A percentile compares a stretch with the other conserved stretches of the same genome.
phyloP scores from a whole-genome alignment of 2,113 vertebrate species.

The Indicator indicator region DNA sequence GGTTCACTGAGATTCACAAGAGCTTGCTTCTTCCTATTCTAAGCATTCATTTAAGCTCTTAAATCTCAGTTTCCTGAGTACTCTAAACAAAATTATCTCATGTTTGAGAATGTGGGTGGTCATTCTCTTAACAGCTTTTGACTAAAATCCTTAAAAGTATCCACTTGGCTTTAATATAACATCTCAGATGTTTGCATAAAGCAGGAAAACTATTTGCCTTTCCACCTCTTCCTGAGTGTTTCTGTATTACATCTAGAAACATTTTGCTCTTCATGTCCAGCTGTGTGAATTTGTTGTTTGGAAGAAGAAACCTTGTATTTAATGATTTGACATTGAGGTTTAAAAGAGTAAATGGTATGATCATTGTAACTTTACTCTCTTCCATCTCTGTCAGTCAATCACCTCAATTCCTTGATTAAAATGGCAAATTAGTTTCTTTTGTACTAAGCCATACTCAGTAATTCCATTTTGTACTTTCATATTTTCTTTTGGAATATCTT shows the following conservation, averaged over 20 bases:
- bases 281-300: neutral
- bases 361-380: neutral
- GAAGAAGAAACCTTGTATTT: neutral
- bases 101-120: neutral
- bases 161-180: neutral
- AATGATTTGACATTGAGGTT: neutral
- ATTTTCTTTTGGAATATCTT: neutral
- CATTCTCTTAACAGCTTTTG: neutral
- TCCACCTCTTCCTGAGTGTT: neutral
- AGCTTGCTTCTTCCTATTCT: neutral
- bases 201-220: neutral
- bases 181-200: neutral
- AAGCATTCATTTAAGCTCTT: neutral
- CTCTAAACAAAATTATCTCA: neutral
- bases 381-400: neutral
- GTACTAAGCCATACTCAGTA: neutral
- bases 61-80: neutral
- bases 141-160: neutral
- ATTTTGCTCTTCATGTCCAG: neutral
- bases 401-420: neutral
- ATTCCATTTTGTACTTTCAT: neutral
- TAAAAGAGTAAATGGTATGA: neutral
- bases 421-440: neutral
- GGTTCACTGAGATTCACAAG: neutral
- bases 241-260: neutral